These are phyloP conservation scores for Tauraco erythrolophus DNA, from an alignment of 2,113 vertebrate species.

Conservation along the genomic window DNA sequence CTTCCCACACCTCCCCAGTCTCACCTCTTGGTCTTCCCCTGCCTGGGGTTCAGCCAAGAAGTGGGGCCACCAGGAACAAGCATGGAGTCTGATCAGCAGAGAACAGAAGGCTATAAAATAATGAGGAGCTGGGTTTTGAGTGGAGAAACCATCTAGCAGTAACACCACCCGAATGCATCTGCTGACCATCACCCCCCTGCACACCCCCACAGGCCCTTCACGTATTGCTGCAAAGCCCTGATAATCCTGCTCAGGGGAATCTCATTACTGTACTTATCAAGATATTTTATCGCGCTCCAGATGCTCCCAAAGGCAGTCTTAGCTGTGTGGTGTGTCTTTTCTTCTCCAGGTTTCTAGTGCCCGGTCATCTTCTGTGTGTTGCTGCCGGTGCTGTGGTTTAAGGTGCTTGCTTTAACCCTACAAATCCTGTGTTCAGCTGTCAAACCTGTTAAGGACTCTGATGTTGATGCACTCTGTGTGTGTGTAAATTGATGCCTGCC, in stretches of 20 bases:
- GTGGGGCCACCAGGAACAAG: background rate
- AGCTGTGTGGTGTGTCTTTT: background rate
- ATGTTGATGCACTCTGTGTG: background rate
- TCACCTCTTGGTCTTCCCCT: background rate
- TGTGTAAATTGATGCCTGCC: fast-evolving
- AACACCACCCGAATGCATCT: background rate
- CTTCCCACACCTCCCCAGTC: fast-evolving
- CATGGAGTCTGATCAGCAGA: background rate
- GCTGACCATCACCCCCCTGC: background rate
- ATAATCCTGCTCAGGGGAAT: background rate
- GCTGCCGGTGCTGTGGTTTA: background rate
- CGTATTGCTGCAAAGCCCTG: background rate
- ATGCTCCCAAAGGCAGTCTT: background rate
- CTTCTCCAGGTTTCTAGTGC: background rate
- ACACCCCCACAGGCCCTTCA: background rate
- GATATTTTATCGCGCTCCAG: background rate
- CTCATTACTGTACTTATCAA: background rate
- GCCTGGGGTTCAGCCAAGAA: background rate
- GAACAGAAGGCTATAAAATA: background rate
- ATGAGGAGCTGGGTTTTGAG: background rate
- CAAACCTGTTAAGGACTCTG: background rate
- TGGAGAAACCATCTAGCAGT: background rate
- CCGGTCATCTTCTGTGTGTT: background rate
- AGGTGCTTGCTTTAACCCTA: background rate
- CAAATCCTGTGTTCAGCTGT: fast-evolving